Evolutionary conservation across 2,797 vertebrate species (phyloP).

Genomic region (Staurois parvus): DNA sequence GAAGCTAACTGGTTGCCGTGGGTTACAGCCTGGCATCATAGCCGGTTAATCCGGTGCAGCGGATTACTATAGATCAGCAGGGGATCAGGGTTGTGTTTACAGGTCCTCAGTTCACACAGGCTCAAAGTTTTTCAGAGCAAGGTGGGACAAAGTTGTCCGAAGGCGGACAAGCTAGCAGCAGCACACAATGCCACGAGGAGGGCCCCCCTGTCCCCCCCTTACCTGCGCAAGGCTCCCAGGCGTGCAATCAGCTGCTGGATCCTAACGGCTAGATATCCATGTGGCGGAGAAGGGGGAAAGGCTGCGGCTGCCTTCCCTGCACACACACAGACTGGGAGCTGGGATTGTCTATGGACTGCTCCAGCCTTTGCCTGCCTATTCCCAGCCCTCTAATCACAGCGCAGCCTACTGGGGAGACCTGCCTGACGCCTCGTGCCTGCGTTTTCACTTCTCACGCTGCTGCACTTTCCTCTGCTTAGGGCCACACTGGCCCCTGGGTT

Average conservation of each 20-base stretch:
- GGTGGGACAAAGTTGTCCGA: slow-evolving; percentile 10
- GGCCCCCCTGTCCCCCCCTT: background rate
- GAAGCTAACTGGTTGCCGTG: too few relatives aligned
- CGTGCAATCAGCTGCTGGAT: background rate
- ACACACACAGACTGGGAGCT: slow-evolving; percentile 21
- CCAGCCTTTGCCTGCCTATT: slow-evolving; percentile 37
- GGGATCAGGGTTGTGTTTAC: too few relatives aligned
- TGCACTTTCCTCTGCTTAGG: background rate
- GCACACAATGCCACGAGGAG: slow-evolving; percentile 3
- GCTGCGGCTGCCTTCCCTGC: slow-evolving; percentile 14
- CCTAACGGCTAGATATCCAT: slow-evolving; percentile 16
- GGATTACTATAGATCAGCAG: too few relatives aligned
- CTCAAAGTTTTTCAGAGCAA: slow-evolving; percentile 31
- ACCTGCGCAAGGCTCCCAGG: too few relatives aligned
- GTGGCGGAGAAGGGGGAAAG: background rate
- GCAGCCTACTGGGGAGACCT: slow-evolving; percentile 59
- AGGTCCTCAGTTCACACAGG: slow-evolving; percentile 9
- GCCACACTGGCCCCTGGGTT: too few relatives aligned
- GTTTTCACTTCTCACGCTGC: background rate
- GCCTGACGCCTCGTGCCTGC: slow-evolving; percentile 4
- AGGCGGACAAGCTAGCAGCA: background rate
- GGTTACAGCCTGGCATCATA: too few relatives aligned
- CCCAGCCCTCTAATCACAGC: slow-evolving; percentile 59
- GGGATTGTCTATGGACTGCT: slow-evolving; percentile 5
- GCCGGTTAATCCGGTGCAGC: background rate